Conservation (phyloP, 2,888 invertebrate genomes). For the Drosophila heteroneura region DNA sequence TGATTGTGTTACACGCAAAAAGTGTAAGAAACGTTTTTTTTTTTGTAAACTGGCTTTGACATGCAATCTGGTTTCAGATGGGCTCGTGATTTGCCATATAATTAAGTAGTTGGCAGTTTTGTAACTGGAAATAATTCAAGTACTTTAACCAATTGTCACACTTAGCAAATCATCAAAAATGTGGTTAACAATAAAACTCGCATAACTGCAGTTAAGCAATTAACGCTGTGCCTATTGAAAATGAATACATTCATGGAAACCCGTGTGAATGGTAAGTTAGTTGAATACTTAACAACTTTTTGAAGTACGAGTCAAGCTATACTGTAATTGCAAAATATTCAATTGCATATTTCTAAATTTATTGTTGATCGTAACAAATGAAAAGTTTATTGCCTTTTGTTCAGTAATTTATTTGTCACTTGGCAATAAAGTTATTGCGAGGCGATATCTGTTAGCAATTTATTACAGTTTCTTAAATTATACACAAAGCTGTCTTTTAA, state of each 20-base stretch:
- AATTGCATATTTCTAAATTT: slow-evolving; percentile 6
- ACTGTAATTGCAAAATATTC: slow-evolving; percentile 3
- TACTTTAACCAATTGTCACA: slow-evolving; percentile 60
- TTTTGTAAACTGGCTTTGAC: slow-evolving; percentile 16
- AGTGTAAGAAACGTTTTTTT: not conserved
- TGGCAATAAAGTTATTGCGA: not conserved
- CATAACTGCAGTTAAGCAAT: slow-evolving; percentile 26
- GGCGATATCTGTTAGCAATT: slow-evolving; percentile 14
- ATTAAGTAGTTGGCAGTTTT: slow-evolving; percentile 56
- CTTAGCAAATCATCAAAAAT: slow-evolving; percentile 37
- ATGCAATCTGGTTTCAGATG: slow-evolving; percentile 51
- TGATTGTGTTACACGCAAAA: slow-evolving; percentile 25
- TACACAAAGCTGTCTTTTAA: not conserved
- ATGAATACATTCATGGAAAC: slow-evolving; percentile 11
- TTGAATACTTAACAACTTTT: slow-evolving; percentile 15
- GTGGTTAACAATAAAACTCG: slow-evolving; percentile 20
- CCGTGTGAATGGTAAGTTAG: slow-evolving; percentile 15
- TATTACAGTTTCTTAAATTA: slow-evolving; percentile 18
- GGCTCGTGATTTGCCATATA: slow-evolving; percentile 43
- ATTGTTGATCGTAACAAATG: slow-evolving; percentile 4
- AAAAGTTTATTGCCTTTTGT: slow-evolving; percentile 32
- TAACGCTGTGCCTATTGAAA: slow-evolving; percentile 13
- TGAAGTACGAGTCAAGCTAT: slow-evolving; percentile 1
- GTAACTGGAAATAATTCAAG: slow-evolving; percentile 49
- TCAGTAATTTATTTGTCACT: slow-evolving; percentile 20